A percentile compares a stretch with the other conserved stretches of the same genome.
Evolutionary conservation across 2,113 vertebrate genomes (phyloP).

Genomic region (Tinamus guttatus): DNA sequence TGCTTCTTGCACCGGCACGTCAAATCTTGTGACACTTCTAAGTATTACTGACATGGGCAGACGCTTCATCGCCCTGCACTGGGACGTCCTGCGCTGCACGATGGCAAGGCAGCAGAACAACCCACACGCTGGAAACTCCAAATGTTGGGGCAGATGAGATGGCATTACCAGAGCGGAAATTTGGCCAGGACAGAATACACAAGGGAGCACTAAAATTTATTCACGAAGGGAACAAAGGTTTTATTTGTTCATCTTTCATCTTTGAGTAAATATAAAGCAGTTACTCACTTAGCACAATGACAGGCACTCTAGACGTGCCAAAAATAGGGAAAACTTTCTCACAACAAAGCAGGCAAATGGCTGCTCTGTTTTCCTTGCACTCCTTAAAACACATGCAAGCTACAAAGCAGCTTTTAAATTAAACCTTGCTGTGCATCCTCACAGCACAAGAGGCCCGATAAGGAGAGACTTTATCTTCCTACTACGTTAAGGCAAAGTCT

Average conservation of each 20-base stretch:
- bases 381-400: neutral
- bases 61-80: accelerated
- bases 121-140: accelerated
- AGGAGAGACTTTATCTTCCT: neutral
- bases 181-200: neutral
- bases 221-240: neutral
- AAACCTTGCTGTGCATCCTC: neutral
- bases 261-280: neutral
- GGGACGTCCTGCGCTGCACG: accelerated
- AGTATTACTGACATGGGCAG: neutral
- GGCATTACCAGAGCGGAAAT: neutral
- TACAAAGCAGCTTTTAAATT: neutral
- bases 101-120: neutral
- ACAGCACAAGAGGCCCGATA: neutral
- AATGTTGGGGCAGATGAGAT: accelerated
- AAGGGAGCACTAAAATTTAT: neutral
- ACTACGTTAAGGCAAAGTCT: neutral
- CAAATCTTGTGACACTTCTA: neutral
- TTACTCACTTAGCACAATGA: neutral
- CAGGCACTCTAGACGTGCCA: neutral
- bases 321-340: neutral
- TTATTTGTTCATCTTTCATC: neutral
- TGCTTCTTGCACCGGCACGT: neutral
- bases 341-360: neutral
- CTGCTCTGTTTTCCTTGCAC: neutral